Evolutionary conservation across 2,797 vertebrate species (phyloP).

Genomic region (Trachurus trachurus): DNA sequence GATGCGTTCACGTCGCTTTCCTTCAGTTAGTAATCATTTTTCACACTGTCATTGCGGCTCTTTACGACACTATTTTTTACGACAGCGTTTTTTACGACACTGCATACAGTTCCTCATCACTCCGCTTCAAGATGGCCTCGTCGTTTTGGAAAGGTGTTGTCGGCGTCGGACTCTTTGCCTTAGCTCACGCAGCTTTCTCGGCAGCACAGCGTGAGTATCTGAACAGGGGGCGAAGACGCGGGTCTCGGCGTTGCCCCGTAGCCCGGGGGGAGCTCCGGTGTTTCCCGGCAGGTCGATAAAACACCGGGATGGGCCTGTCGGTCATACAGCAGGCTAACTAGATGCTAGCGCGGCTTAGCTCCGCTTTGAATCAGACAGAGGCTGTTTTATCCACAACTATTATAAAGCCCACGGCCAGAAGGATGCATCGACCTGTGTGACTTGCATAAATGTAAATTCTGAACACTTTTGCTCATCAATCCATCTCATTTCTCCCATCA

Average conservation of each 20-base stretch:
- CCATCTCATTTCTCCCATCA: conserved; percentile 59
- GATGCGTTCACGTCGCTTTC: neutral
- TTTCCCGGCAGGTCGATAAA: neutral
- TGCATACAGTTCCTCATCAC: conserved; percentile 34
- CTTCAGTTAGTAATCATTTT: neutral
- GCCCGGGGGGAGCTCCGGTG: neutral
- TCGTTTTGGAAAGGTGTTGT: conserved; percentile 97
- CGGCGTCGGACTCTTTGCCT: conserved; percentile 93
- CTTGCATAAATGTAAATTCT: rapidly evolving
- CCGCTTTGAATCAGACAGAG: neutral
- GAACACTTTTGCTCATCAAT: neutral
- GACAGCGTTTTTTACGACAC: conserved; percentile 42
- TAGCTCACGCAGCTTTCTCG: conserved; percentile 97
- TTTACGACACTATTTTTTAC: conserved; percentile 58
- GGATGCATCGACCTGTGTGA: too few relatives aligned
- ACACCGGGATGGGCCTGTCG: conserved; percentile 55
- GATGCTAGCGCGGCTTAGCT: conserved; percentile 55
- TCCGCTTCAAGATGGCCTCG: conserved; percentile 88
- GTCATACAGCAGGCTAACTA: conserved; percentile 22
- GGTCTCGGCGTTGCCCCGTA: rapidly evolving
- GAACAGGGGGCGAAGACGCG: rapidly evolving
- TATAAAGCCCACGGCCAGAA: neutral
- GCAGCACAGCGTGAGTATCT: conserved; percentile 94
- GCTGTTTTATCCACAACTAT: too few relatives aligned
- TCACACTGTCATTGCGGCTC: conserved; percentile 26